Base-by-base conservation (phyloP, 2,797 vertebrate genomes). In the Malacoctenus gilli region DNA sequence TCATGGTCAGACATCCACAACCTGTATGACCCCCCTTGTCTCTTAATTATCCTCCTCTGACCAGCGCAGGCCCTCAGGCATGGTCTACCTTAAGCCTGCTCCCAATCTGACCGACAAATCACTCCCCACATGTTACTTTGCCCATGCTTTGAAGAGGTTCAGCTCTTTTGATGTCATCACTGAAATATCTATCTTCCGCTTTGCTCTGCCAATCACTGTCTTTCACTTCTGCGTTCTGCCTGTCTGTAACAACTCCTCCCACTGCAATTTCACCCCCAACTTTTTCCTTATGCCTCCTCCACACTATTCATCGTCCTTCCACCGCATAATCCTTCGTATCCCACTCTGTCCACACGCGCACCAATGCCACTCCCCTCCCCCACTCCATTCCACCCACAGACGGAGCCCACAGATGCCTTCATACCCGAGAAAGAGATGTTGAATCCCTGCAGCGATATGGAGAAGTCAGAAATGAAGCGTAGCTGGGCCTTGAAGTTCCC, bases 391-490 rank as follows among this genome's bases (percentile, higher is more conserved):
- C 22, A 41, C 39, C 37, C 7, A 59, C 44, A 73, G 51, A 75
- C 18, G 59, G 32, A 64, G 14, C 30, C 41, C 62, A 43, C n/a
- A 39, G 18, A 36, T 15, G 41, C 13, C 20, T 62, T 44, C 62
- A 21, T 76, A 90, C 90, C 90, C 2, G 90, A 89, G 68, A 91
- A 93, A 21, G 91, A 92, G 74, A 93, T 92, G 87, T 93, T 92
- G 82, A 93, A 93, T 68, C 90, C 91, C 68, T 89, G 85, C 44
- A 91, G 87, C 5, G 91, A 93, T 69, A 93, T 93, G 62, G 92
- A 93, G 78, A 92, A 93, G 79, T 93, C 92, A 0, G 92, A 93
- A 81, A 93, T 93, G 85, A 93, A 93, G 70, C 92, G 89, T 10
- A 92, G 89, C 81, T 93, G 91, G 35, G 91, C 91, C 80, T 88